Base-by-base conservation (phyloP, 2,888 invertebrate species). In the Nymphalis c-album region DNA sequence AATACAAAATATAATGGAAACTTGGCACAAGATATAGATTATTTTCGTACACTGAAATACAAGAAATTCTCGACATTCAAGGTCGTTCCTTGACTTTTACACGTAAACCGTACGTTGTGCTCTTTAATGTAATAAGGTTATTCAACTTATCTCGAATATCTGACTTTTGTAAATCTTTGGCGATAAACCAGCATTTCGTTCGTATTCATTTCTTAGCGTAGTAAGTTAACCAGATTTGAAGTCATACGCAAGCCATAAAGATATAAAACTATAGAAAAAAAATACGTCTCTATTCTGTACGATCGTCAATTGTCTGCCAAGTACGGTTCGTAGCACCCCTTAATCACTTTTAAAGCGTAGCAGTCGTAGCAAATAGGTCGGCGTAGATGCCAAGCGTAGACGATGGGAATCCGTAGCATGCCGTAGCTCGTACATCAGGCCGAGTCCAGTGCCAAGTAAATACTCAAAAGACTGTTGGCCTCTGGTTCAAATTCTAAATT, bases 371-470 rank as follows among this genome's bases (percentile, higher is more conserved):
- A 60, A 60, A 60, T 57, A 55, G 63, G 62, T 50, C 63, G 63
- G 46, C 35, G 13, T 59, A 50, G 31, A 63, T 40, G 60, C 61
- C 61, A 50, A 18, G 53, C 63, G 13, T 64, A 61, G 47, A 64
- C 22, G 64, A 53, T 55, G 22, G 50, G 16, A 47, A 59, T 62
- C 35, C 67, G 70, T 66, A 66, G 69, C 62, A 55, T 58, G 18
- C 16, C 45, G 63, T 67, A 70, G 61, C 61, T 61, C 66, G 66
- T 66, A 53, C 16, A 67, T 67, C 63, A 51, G 40, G 51, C 46
- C 61, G 20, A 20, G 31, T 53, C 50, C 35, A 22, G 47, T 67
- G 70, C 67, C 64, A 70, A 67, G 51, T n/a, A 40, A 40, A 57
- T 63, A 51, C 60, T 18, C 17, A 50, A 17, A 60, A 7, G 6